phyloP scores from a whole-genome alignment of 2,113 vertebrate species.

The Chamaetylas fuelleborni region DNA sequence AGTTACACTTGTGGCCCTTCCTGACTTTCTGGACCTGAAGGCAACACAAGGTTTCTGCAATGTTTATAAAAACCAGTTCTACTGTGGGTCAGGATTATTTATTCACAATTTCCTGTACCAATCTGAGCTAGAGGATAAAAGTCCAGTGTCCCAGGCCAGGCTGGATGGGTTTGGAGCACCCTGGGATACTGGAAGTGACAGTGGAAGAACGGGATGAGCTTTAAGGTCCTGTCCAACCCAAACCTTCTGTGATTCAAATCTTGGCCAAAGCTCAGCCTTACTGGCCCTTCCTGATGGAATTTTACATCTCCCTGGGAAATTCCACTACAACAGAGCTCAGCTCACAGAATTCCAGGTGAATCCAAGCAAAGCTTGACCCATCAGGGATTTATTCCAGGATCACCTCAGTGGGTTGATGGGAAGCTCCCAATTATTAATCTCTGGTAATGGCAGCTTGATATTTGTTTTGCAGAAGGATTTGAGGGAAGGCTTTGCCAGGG shows the following conservation, averaged over 20 bases:
- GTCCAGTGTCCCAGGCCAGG: not conserved
- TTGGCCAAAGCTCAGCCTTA: not conserved
- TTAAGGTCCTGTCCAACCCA: not conserved
- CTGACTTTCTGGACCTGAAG: not conserved
- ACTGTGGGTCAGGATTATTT: no score
- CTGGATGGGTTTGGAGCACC: not conserved
- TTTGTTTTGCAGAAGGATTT: not conserved
- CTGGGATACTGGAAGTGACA: not conserved
- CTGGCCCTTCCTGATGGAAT: accelerated
- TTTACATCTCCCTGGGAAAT: not conserved
- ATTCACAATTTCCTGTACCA: not conserved
- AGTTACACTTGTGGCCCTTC: accelerated
- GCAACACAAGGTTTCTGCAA: accelerated
- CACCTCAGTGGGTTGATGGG: accelerated
- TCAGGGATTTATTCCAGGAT: not conserved
- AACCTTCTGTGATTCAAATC: not conserved
- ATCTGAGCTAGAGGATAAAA: not conserved
- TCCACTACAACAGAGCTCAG: not conserved
- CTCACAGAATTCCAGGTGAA: not conserved
- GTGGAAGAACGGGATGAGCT: not conserved
- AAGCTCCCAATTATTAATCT: not conserved
- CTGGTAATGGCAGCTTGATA: not conserved
- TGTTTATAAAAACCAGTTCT: not conserved
- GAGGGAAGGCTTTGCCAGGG: not conserved
- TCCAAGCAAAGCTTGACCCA: not conserved